Conservation (phyloP, 2,797 vertebrate genomes). For the Galagoides demidoff region DNA sequence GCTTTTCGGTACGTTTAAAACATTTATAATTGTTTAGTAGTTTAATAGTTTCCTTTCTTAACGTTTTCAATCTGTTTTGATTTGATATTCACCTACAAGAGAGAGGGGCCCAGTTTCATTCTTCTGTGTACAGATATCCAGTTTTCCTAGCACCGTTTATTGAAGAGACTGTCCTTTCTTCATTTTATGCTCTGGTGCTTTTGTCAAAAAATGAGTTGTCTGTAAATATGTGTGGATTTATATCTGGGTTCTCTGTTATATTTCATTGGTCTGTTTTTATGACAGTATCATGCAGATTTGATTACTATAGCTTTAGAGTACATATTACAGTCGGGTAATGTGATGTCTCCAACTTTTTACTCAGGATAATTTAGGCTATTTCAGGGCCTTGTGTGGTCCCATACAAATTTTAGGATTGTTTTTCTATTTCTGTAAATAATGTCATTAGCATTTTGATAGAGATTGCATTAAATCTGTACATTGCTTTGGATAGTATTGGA, state of each 20-base stretch:
- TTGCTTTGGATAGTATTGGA: neutral
- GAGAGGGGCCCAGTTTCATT: neutral
- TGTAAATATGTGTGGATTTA: neutral
- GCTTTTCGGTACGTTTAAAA: neutral
- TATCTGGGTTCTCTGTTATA: neutral
- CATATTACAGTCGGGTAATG: neutral
- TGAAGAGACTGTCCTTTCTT: neutral
- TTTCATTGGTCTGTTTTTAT: neutral
- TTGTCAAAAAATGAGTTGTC: neutral
- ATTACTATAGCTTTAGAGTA: neutral
- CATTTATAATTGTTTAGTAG: neutral
- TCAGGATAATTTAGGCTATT: neutral
- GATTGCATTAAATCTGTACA: neutral
- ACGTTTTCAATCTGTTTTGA: neutral
- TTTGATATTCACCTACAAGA: neutral
- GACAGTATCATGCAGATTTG: neutral
- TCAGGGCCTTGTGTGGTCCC: neutral
- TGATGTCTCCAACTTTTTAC: neutral
- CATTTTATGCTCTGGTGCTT: neutral
- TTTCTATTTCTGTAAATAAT: neutral
- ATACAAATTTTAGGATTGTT: neutral
- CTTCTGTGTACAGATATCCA: neutral
- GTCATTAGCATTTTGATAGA: neutral
- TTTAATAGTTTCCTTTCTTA: neutral
- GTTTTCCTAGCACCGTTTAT: neutral